Base-by-base conservation (phyloP, 2,888 invertebrate genomes). In the Priocnemis perturbator region DNA sequence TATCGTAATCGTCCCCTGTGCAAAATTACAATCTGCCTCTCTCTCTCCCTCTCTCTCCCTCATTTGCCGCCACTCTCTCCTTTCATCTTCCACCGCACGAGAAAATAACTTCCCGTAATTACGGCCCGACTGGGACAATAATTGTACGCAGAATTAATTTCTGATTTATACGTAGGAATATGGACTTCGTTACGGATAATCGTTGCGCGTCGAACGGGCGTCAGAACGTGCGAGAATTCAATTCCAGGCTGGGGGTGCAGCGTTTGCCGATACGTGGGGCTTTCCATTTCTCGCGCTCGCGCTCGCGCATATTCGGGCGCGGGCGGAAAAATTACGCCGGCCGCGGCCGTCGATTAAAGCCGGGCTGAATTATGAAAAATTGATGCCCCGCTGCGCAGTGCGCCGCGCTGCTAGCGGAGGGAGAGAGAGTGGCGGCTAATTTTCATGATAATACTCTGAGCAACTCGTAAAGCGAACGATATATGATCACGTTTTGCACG, bases 301-400 rank as follows among this genome's bases (percentile, higher is more conserved):
- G n/a, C n/a, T n/a, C n/a, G n/a, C 47, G 14, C 20, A 3, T 30
- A 26, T 26, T 7, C 26, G 26, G 26, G 3, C 37, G 14, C 26
- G 44, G n/a, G 44, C 21, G 26, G 26, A 60, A 78, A 77, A 76
- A 76, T 76, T 75, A 37, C 37, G 37, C 73, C 72, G 71, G 53
- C 60, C 14, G 66, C 72, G 71, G 53, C 60, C 14, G 66, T 20
- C 73, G 79, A 81, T 81, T 81, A 80, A 78, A 77, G 56, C 72
- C 61, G 58, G 14, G 52, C 47, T 69, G 73, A 77, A 73, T 83
- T 80, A 77, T 74, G 76, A 82, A 83, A 82, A 81, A 80, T 79
- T 76, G 78, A 81, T 77, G 73, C 71, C 69, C 53, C 19, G 70
- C 62, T 55, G 55, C 52, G n/a, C n/a, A n/a, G n/a, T n/a, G n/a